A percentile compares a stretch with the other conserved stretches of the same genome.
Evolutionary conservation across 2,888 invertebrate species (phyloP).

Genomic region (Blera fallax): DNA sequence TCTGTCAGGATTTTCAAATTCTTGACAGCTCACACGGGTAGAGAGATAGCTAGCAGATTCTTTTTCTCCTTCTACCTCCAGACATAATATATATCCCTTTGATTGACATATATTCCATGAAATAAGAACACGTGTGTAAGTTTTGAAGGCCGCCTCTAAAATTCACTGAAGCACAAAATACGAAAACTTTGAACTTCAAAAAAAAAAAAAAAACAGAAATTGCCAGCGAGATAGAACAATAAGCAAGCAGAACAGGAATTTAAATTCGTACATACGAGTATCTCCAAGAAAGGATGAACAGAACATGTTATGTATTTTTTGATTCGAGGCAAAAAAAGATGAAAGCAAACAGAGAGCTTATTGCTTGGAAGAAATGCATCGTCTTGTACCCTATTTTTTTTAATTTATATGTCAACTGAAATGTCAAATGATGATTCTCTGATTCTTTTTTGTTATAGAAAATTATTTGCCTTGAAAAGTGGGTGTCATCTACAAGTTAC

Average conservation of each 20-base stretch:
- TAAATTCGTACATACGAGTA: constrained; percentile 4
- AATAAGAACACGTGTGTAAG: constrained; percentile 17
- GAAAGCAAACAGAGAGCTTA: not conserved
- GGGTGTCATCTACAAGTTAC: too few species aligned
- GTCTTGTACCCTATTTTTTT: not conserved
- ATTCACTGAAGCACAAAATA: constrained; percentile 34
- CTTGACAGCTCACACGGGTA: constrained; percentile 40
- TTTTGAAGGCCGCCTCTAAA: not conserved
- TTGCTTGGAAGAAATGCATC: not conserved
- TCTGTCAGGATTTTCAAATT: constrained; percentile 42
- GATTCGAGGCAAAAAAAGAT: not conserved
- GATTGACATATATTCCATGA: constrained; percentile 45
- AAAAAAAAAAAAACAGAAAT: not conserved
- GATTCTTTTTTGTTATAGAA: too few species aligned
- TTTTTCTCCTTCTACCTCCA: not conserved
- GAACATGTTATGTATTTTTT: constrained; percentile 18
- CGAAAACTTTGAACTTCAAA: constrained; percentile 21
- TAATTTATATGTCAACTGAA: too few species aligned
- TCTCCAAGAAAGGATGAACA: constrained; percentile 21
- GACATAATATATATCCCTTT: not conserved
- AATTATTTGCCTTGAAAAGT: too few species aligned
- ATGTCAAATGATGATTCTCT: too few species aligned
- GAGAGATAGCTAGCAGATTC: not conserved
- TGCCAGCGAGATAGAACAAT: not conserved
- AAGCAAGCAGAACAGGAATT: not conserved